These are phyloP conservation scores for Sebastes kiyomatsui DNA, from an alignment of 2,797 vertebrate species.

Conservation along the genomic window DNA sequence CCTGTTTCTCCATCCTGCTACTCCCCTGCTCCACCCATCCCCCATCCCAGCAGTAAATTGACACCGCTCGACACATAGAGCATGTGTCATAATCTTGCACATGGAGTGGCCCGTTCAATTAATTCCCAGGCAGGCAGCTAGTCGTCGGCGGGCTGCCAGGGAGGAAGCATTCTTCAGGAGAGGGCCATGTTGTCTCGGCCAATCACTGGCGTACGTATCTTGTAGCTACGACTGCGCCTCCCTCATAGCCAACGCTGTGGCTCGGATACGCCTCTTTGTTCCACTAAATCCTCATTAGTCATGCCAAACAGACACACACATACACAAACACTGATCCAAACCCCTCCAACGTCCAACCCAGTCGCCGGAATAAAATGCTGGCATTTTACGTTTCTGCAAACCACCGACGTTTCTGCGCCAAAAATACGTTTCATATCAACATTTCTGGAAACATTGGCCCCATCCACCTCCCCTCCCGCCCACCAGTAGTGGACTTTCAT, in stretches of 20 bases:
- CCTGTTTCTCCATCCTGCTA: slow-evolving; percentile 30
- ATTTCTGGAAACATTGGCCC: too few relatives aligned
- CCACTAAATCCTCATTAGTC: slow-evolving; percentile 56
- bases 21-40: slow-evolving; percentile 23
- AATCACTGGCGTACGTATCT: slow-evolving; percentile 22
- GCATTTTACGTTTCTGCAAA: neutral
- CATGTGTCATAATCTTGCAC: slow-evolving; percentile 62
- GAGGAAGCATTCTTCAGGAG: slow-evolving; percentile 50
- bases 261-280: slow-evolving; percentile 58
- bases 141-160: slow-evolving; percentile 32
- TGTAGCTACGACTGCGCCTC: slow-evolving; percentile 24
- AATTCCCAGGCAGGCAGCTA: slow-evolving; percentile 50
- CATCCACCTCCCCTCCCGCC: too few relatives aligned
- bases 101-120: slow-evolving; percentile 63
- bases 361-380: neutral
- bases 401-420: neutral
- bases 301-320: slow-evolving; percentile 45
- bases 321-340: slow-evolving; percentile 18
- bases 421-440: too few relatives aligned
- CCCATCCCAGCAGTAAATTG: slow-evolving; percentile 54
- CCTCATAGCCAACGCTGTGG: slow-evolving; percentile 21
- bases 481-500: too few relatives aligned
- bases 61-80: slow-evolving; percentile 60
- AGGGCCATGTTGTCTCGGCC: slow-evolving; percentile 26
- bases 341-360: neutral